Evolutionary conservation across 2,797 vertebrate species (phyloP).

Genomic region (Crocidura indochinensis): DNA sequence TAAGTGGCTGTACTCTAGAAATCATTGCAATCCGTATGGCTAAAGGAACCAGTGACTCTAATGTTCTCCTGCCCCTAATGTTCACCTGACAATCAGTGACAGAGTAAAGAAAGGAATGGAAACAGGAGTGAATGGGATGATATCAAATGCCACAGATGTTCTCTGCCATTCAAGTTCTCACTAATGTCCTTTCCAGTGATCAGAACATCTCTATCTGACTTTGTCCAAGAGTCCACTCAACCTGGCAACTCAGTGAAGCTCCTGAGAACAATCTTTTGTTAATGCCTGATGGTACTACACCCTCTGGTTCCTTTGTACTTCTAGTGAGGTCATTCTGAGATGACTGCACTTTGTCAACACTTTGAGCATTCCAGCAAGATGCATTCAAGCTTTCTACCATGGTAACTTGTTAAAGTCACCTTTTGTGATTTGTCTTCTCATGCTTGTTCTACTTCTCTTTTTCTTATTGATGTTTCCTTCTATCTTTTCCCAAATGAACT

Average conservation of each 20-base stretch:
- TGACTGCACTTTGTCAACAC: neutral
- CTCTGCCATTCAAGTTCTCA: neutral
- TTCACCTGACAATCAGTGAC: neutral
- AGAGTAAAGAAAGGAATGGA: neutral
- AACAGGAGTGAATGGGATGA: neutral
- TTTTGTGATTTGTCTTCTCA: neutral
- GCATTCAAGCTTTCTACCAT: fast-evolving
- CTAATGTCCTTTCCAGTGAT: neutral
- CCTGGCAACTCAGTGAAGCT: neutral
- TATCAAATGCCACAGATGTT: fast-evolving
- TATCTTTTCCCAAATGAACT: constrained; percentile 40
- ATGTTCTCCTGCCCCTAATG: neutral
- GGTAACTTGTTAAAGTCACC: neutral
- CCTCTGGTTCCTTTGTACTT: neutral
- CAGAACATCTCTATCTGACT: neutral
- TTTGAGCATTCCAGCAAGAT: too few species aligned
- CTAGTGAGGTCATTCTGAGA: neutral
- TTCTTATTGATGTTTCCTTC: constrained; percentile 7
- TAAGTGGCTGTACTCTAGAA: neutral
- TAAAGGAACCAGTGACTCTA: neutral
- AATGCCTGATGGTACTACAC: neutral
- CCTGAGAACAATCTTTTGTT: neutral
- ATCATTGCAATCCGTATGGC: neutral
- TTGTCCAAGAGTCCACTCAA: neutral
- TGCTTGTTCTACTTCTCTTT: neutral